phyloP scores from a whole-genome alignment of 2,888 invertebrate species.

The Cerceris ruficornis region DNA sequence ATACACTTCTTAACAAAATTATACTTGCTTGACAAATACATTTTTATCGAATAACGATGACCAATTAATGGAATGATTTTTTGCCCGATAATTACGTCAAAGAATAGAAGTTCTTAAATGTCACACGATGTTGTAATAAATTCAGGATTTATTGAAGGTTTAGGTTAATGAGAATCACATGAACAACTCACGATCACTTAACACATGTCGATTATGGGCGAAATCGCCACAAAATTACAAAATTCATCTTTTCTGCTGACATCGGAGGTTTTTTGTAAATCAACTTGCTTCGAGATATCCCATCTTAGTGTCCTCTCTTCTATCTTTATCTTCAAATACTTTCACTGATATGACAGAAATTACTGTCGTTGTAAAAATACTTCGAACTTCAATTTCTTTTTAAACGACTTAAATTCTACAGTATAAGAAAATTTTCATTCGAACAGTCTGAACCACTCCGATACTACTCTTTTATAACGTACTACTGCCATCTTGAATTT shows the following conservation, averaged over 20 bases:
- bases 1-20: no score
- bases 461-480: conserved; percentile 42
- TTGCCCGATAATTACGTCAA: not conserved
- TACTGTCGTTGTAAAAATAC: conserved; percentile 13
- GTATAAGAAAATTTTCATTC: conserved; percentile 33
- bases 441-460: conserved; percentile 12
- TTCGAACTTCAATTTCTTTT: conserved; percentile 2
- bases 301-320: conserved; percentile 45
- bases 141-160: not conserved
- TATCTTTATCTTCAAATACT: conserved; percentile 16
- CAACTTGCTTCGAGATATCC: conserved; percentile 55
- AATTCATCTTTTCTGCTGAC: conserved; percentile 69
- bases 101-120: not conserved
- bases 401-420: conserved; percentile 12
- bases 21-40: no score
- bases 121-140: not conserved
- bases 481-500: conserved; percentile 60
- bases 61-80: no score
- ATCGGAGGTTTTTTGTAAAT: conserved; percentile 56
- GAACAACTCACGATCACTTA: conserved; percentile 37
- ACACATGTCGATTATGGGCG: conserved; percentile 70
- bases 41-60: no score
- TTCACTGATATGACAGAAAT: conserved; percentile 19
- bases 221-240: conserved; percentile 66
- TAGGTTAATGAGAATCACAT: not conserved